Evolutionary conservation across 2,797 vertebrate species (phyloP), one percentile per base, ranked within the genome.

Genomic region (Anomalospiza imberbis): DNA sequence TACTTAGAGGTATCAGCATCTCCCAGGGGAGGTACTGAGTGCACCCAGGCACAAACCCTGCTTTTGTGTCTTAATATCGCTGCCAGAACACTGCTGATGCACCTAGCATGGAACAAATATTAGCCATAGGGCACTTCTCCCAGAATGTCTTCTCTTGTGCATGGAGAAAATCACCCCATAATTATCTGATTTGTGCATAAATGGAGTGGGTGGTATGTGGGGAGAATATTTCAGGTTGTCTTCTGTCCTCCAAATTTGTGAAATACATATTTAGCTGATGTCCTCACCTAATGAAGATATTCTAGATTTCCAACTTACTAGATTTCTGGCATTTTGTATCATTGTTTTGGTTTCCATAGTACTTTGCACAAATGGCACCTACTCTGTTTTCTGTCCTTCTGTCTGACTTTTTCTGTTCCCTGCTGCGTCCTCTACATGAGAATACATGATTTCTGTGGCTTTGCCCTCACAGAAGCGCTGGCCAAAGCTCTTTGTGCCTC

Each of bases 11-110:
- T 94, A 90, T 89, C 93, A 95, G 77, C 38, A 12, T 38, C 76
- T 95, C 93, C 77, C 74, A 81, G 17, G 44, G 76, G 85, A 93
- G 80, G 13, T 13, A 20, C 76, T 88, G 70, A 88, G 91, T 90
- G 90, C 88, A 94, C 83, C 70, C 83, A 86, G 76, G 91, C 91
- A 94, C 76, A 94, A 79, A 82, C 70, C 68, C 73, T 83, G 50
- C 1, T 71, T 88, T 74, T 88, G 68, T 88, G 82, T 82, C 89
- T 65, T 71, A 63, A 14, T 15, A 4, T 61, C 83, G 58, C 73
- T 93, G 94, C 88, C 91, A 90, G 91, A 91, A 58, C 4, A 2
- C 66, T 86, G 73, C 76, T 90, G 70, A 67, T 92, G 65, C 58
- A 75, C 71, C 88, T 50, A 83, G 61, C 68, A 36, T 90, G 85